phyloP scores from a whole-genome alignment of 2,888 invertebrate species.

The Furcula furcula region DNA sequence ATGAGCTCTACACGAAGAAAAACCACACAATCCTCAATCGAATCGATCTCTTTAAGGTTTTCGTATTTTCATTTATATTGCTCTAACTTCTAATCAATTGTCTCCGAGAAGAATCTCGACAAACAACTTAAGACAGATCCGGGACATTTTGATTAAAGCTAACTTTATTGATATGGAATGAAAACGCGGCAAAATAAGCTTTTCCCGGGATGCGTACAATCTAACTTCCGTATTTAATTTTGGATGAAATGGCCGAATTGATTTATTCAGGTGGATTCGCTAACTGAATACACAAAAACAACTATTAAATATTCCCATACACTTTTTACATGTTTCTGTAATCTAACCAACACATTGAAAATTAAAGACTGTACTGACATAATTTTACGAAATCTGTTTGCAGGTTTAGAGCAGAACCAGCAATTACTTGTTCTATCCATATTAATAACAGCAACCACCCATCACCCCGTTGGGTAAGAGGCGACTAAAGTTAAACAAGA shows the following conservation, averaged over 20 bases:
- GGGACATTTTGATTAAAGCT: conserved; percentile 10
- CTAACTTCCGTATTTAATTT: conserved; percentile 8
- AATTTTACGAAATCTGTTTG: too few relatives aligned
- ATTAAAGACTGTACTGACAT: too few relatives aligned
- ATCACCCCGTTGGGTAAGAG: too few relatives aligned
- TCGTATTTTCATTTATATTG: not conserved
- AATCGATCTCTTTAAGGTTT: not conserved
- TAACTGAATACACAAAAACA: conserved; percentile 7
- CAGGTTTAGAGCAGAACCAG: too few relatives aligned
- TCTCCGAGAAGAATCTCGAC: conserved; percentile 1
- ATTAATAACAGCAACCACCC: too few relatives aligned
- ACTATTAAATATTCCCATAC: conserved; percentile 32
- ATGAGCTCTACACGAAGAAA: too few relatives aligned
- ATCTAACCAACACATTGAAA: too few relatives aligned
- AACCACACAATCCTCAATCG: too few relatives aligned
- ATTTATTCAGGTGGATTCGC: conserved; percentile 15
- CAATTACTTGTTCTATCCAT: too few relatives aligned
- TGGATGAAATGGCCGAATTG: conserved; percentile 7
- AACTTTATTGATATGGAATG: conserved; percentile 9
- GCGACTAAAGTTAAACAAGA: too few relatives aligned
- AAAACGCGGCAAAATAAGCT: not conserved
- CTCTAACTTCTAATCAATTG: conserved; percentile 6
- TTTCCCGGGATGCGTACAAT: conserved; percentile 3
- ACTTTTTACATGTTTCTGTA: too few relatives aligned
- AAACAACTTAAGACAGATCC: conserved; percentile 2